Evolutionary conservation across 2,888 invertebrate genomes (phyloP).

Genomic region (Cynaeus angustus): DNA sequence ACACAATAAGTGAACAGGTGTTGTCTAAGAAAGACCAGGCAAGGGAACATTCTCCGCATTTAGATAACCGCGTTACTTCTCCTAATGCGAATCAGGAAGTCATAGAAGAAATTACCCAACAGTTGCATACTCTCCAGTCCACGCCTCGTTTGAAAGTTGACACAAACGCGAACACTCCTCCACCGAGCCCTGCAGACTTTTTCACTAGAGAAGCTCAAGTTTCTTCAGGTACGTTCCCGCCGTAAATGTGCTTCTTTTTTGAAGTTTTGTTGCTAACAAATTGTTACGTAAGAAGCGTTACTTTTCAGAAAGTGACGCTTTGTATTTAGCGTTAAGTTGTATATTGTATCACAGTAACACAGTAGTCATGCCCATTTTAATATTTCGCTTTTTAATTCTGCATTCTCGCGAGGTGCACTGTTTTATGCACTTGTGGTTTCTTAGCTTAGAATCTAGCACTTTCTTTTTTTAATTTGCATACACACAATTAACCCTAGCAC

Average conservation of each 20-base stretch:
- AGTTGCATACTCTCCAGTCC: conserved; percentile 65
- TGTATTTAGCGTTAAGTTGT: conserved; percentile 22
- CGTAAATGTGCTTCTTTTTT: conserved; percentile 47
- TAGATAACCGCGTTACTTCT: conserved; percentile 52
- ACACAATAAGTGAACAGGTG: conserved; percentile 63
- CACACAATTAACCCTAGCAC: conserved; percentile 54
- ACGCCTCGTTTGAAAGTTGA: conserved; percentile 56
- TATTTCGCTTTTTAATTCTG: conserved; percentile 57
- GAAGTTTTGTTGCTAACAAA: conserved; percentile 43
- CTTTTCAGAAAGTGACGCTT: conserved; percentile 6
- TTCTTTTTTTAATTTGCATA: conserved; percentile 54
- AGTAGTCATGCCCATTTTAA: conserved; percentile 69
- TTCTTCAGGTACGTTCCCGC: conserved; percentile 51
- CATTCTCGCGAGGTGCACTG: conserved; percentile 50
- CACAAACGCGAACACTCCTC: conserved; percentile 66
- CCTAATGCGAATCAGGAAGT: conserved; percentile 60
- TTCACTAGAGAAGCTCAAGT: conserved; percentile 54
- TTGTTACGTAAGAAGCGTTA: conserved; percentile 3
- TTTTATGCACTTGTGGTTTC: conserved; percentile 32
- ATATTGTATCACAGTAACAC: conserved; percentile 51
- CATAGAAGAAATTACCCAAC: conserved; percentile 66
- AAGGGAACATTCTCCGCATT: conserved; percentile 33
- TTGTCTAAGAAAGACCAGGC: conserved; percentile 53
- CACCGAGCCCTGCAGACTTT: conserved; percentile 67
- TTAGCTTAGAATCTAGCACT: conserved; percentile 43